Conservation (phyloP, 2,797 vertebrate genomes). For the Leucoraja ocellata region DNA sequence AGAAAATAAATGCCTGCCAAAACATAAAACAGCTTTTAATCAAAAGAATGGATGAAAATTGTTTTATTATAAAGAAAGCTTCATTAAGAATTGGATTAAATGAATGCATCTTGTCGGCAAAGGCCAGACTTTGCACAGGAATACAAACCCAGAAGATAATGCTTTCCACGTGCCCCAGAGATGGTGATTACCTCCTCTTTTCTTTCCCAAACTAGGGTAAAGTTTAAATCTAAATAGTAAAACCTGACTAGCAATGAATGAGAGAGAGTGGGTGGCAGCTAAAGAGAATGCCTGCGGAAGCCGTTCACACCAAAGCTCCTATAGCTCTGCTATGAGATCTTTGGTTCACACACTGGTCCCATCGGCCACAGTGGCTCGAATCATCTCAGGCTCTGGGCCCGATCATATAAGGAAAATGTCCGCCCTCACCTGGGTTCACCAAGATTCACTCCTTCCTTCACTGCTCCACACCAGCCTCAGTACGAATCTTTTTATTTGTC, state of each 20-base stretch:
- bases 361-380: conserved; percentile 43
- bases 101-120: too few relatives aligned
- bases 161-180: background rate
- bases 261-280: background rate
- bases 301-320: too few relatives aligned
- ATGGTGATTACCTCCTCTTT: background rate
- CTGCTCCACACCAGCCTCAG: too few relatives aligned
- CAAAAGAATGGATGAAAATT: background rate
- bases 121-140: too few relatives aligned
- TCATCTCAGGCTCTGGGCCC: conserved; percentile 46
- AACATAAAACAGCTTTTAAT: background rate
- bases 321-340: too few relatives aligned
- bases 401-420: conserved; percentile 55
- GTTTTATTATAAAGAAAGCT: background rate
- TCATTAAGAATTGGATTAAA: too few relatives aligned
- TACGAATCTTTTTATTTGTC: background rate
- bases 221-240: too few relatives aligned
- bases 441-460: background rate
- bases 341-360: background rate
- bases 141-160: background rate
- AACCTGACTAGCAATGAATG: background rate
- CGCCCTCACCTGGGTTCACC: conserved; percentile 38
- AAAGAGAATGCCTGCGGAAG: too few relatives aligned
- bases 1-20: background rate
- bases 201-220: background rate